Conservation (phyloP, 2,888 invertebrate genomes). For the Cetonia aurata region DNA sequence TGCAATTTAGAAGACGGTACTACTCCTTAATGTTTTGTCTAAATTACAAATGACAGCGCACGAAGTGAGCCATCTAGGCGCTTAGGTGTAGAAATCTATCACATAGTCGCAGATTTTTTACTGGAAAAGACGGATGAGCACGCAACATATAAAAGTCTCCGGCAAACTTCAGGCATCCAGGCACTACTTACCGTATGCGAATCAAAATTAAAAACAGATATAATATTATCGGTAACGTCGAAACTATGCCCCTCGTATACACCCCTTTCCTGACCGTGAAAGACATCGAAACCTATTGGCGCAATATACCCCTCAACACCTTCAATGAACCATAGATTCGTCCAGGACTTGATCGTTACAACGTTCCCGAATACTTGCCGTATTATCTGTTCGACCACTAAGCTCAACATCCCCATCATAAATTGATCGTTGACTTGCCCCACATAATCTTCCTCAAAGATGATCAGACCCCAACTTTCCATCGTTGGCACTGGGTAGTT, state of each 20-base stretch:
- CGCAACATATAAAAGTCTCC: no score
- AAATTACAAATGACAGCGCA: no score
- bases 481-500: slow-evolving; percentile 84
- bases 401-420: slow-evolving; percentile 76
- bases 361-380: slow-evolving; percentile 87
- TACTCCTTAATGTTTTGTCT: no score
- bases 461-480: slow-evolving; percentile 87
- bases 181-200: slow-evolving; percentile 76
- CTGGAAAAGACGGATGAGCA: no score
- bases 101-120: no score
- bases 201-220: slow-evolving; percentile 77
- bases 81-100: no score
- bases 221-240: slow-evolving; percentile 70
- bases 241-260: no score
- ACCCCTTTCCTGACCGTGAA: no score
- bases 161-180: slow-evolving; percentile 53
- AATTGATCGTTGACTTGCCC: slow-evolving; percentile 77
- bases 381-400: slow-evolving; percentile 68
- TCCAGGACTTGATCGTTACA: slow-evolving; percentile 89
- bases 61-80: no score
- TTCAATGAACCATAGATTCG: slow-evolving; percentile 84
- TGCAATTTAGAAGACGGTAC: no score
- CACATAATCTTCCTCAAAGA: slow-evolving; percentile 82
- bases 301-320: slow-evolving; percentile 81
- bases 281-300: slow-evolving; percentile 71